Evolutionary conservation across 2,888 invertebrate genomes (phyloP).

Genomic region (Rhagonycha lutea): DNA sequence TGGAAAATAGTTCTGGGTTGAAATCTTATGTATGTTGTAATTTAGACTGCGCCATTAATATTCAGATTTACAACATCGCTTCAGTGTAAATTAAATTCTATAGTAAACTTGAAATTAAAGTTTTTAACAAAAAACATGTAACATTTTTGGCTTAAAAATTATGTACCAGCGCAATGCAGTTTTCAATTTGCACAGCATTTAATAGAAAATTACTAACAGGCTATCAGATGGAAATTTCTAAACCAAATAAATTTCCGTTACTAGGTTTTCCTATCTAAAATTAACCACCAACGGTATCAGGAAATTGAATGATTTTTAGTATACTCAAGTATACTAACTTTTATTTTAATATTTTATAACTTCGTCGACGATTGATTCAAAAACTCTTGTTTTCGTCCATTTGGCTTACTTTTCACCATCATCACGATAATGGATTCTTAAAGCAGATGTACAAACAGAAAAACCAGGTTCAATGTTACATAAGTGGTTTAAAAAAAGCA

Average conservation of each 20-base stretch:
- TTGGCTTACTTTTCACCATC: neutral
- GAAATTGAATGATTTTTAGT: neutral
- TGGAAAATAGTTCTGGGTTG: neutral
- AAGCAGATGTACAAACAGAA: neutral
- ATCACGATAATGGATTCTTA: neutral
- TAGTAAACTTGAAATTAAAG: neutral
- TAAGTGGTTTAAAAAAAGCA: neutral
- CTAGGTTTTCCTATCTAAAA: constrained; percentile 1
- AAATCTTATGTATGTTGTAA: neutral
- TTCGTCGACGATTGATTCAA: neutral
- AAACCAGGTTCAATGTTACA: neutral
- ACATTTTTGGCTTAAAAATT: neutral
- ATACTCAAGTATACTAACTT: neutral
- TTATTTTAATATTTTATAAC: neutral
- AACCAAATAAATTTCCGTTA: neutral
- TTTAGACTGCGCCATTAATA: neutral
- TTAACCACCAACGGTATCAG: neutral
- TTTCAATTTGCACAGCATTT: neutral
- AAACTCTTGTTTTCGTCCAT: neutral
- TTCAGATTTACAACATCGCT: neutral
- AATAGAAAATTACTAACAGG: neutral
- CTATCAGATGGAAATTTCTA: neutral
- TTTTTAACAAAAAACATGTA: neutral
- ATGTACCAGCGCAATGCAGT: neutral
- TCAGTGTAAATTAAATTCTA: neutral